Evolutionary conservation across 2,113 vertebrate species (phyloP), one percentile per base, ranked within the genome.

Genomic region (Tonatia bakeri): DNA sequence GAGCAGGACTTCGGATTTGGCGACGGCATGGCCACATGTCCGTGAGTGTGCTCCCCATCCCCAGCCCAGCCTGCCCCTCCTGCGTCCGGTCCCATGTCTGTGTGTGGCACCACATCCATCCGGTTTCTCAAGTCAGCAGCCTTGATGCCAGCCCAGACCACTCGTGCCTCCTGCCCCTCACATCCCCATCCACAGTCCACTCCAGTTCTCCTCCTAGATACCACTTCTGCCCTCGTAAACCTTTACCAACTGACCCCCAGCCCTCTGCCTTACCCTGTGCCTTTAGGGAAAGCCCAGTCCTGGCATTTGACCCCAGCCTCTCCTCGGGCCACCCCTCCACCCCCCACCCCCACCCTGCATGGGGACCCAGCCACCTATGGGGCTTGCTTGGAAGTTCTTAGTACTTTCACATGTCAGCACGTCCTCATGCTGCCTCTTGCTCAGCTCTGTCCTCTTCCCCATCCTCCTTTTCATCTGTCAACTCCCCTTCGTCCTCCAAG

Each of bases 281-380:
- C 90, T 70, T 85, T 36, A 82, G 22, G 56, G 19, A 76, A 90
- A 69, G 83, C 43, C 54, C 5, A 50, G 24, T 10, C 10, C 28
- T 17, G 79, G 28, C 26, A 33, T n/a, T 14, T 38, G 54, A 81
- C 28, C 5, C n/a, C 59, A 38, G 28, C 16, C 24, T 52, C 64
- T 31, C 14, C 61, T 59, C 8, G 6, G 76, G 12, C 61, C 52
- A 76, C 14, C 24, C 6, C 8, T 8, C 43, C 4, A 43, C n/a
- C n/a, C n/a, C n/a, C n/a, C n/a, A n/a, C 0, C 13, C 1, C 0
- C 24, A 22, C 14, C 14, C 5, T 28, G 13, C 80, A 26, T 70
- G 4, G 0, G 0, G 43, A 4, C 7, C 50, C 33, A 73, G 47
- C 6, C 65, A 13, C 28, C 72, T 9, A 28, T 0, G 8, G 43